These are phyloP conservation scores for Allophyes oxyacanthae DNA, from an alignment of 2,888 invertebrate genomes.

Conservation along the genomic window DNA sequence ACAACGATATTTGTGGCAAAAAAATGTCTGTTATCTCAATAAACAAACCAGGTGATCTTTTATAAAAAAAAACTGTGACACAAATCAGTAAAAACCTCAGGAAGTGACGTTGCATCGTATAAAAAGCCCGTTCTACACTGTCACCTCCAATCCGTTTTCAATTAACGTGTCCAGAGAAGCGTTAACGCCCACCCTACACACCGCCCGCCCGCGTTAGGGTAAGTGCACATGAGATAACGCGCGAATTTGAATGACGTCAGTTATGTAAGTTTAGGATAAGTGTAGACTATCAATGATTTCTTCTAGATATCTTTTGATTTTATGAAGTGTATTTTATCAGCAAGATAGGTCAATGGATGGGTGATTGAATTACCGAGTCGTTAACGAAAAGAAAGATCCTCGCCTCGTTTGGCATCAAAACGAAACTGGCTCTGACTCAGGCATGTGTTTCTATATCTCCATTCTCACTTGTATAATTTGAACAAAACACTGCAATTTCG, in stretches of 20 bases:
- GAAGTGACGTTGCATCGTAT: conserved; percentile 49
- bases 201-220: conserved; percentile 56
- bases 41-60: background rate
- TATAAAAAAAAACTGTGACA: background rate
- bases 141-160: conserved; percentile 88
- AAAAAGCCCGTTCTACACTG: conserved; percentile 84
- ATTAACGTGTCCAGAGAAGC: conserved; percentile 86
- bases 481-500: no score
- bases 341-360: no score
- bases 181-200: conserved; percentile 78
- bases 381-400: no score
- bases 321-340: no score
- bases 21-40: no score
- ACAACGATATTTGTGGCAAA: no score
- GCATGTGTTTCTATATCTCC: no score
- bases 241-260: conserved; percentile 41
- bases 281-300: conserved; percentile 17
- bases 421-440: no score
- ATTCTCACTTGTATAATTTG: no score
- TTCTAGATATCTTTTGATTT: no score
- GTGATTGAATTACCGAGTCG: no score
- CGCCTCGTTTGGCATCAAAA: no score
- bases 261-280: conserved; percentile 32
- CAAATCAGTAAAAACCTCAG: conserved; percentile 42
- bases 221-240: conserved; percentile 61